A percentile compares a stretch with the other conserved stretches of the same genome.
These are phyloP conservation scores for Cephalopachus bancanus DNA, from an alignment of 2,797 vertebrate genomes.

Conservation along the genomic window DNA sequence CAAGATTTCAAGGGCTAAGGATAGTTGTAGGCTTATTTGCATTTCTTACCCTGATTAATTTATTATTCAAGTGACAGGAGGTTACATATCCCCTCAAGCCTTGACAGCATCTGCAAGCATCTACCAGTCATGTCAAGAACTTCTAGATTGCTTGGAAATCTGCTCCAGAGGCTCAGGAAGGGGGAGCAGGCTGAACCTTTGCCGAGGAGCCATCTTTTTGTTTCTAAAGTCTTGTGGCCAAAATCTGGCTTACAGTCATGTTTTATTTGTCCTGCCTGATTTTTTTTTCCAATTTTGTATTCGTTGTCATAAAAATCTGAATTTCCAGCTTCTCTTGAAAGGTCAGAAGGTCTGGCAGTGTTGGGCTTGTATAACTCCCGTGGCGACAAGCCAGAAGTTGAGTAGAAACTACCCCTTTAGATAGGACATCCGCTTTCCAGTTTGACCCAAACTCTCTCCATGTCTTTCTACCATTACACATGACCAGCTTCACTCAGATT, in stretches of 20 bases:
- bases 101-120: neutral
- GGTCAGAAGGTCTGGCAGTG: neutral
- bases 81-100: neutral
- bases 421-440: neutral
- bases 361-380: neutral
- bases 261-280: neutral
- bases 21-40: neutral
- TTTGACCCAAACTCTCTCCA: neutral
- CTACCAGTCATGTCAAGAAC: neutral
- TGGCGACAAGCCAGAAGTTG: neutral
- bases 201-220: neutral
- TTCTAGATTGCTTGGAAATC: neutral
- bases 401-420: neutral
- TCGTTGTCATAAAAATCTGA: neutral
- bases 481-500: neutral
- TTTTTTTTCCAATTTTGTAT: neutral
- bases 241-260: neutral
- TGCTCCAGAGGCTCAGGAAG: neutral
- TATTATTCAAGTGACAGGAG: neutral
- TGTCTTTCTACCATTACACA: neutral
- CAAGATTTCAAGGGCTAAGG: neutral
- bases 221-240: neutral
- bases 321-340: slow-evolving; percentile 34
- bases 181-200: neutral
- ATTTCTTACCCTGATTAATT: slow-evolving; percentile 22